A percentile compares a stretch with the other conserved stretches of the same genome.
Conservation (phyloP, 2,888 invertebrate species). For the Phalera bucephala region DNA sequence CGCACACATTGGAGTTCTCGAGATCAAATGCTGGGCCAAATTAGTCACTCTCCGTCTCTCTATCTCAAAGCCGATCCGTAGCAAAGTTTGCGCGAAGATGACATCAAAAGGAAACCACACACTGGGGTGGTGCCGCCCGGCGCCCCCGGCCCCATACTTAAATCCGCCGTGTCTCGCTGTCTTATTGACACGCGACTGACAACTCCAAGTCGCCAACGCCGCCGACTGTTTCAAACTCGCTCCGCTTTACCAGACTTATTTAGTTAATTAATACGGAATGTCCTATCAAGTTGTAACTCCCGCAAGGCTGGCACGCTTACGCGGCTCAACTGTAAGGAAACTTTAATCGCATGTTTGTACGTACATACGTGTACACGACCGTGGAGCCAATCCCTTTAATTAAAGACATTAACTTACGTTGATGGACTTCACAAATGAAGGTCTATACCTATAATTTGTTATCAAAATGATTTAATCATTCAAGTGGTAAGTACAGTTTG, state of each 20-base stretch:
- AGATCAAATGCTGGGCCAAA: constrained; percentile 84
- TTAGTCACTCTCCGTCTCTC: constrained; percentile 84
- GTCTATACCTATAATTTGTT: background rate
- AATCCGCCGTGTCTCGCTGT: constrained; percentile 77
- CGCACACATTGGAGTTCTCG: constrained; percentile 70
- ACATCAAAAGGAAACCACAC: constrained; percentile 84
- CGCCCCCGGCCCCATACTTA: constrained; percentile 72
- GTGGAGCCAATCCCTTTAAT: constrained; percentile 59
- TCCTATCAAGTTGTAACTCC: constrained; percentile 76
- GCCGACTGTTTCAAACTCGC: constrained; percentile 63
- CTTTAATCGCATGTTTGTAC: constrained; percentile 68
- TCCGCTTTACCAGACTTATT: constrained; percentile 76
- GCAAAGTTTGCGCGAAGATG: constrained; percentile 84
- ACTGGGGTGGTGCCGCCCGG: constrained; percentile 72
- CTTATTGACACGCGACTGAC: constrained; percentile 82
- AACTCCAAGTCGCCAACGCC: constrained; percentile 72
- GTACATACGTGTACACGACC: constrained; percentile 37
- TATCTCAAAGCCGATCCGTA: constrained; percentile 84
- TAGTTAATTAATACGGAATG: constrained; percentile 83
- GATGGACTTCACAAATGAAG: constrained; percentile 32
- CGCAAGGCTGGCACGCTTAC: constrained; percentile 65
- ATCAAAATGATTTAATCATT: background rate
- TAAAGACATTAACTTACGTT: constrained; percentile 52
- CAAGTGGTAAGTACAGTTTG: too few species aligned
- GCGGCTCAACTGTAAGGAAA: constrained; percentile 62